Conservation (phyloP, 2,113 vertebrate species). For the Halichoeres trimaculatus region DNA sequence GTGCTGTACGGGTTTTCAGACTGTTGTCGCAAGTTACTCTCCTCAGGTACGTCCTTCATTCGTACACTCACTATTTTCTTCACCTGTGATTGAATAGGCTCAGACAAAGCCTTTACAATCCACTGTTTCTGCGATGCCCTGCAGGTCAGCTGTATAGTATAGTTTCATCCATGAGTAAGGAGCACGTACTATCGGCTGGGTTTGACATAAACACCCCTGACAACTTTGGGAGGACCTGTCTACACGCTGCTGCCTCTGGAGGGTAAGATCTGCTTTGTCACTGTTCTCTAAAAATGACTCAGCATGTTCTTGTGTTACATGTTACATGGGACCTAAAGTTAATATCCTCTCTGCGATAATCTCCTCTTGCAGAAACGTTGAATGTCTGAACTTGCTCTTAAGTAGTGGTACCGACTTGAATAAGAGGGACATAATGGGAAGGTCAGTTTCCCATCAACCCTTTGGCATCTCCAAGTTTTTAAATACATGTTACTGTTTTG, state of each 20-base stretch:
- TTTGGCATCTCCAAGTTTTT: neutral
- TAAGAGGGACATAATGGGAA: constrained; percentile 94
- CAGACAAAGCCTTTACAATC: neutral
- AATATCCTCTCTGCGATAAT: neutral
- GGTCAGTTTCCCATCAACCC: constrained; percentile 75
- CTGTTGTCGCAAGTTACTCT: constrained; percentile 99
- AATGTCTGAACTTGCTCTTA: constrained; percentile 98
- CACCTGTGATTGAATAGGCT: neutral
- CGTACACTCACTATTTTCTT: neutral
- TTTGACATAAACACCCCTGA: constrained; percentile 98
- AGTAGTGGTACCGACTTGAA: constrained; percentile 95
- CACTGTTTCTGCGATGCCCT: neutral
- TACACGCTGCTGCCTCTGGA: constrained; percentile 98
- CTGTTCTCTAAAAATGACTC: neutral
- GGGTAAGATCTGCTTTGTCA: constrained; percentile 82
- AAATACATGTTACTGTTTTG: neutral
- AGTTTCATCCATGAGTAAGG: constrained; percentile 95
- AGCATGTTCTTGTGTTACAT: neutral
- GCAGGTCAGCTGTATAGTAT: constrained; percentile 97
- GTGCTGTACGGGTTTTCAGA: constrained; percentile 98
- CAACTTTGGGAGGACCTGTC: constrained; percentile 96
- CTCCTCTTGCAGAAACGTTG: constrained; percentile 88
- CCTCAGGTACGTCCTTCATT: constrained; percentile 89
- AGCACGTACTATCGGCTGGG: constrained; percentile 95
- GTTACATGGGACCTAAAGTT: neutral